These are phyloP conservation scores for Azemiops feae DNA, from an alignment of 2,113 vertebrate genomes.

Conservation along the genomic window DNA sequence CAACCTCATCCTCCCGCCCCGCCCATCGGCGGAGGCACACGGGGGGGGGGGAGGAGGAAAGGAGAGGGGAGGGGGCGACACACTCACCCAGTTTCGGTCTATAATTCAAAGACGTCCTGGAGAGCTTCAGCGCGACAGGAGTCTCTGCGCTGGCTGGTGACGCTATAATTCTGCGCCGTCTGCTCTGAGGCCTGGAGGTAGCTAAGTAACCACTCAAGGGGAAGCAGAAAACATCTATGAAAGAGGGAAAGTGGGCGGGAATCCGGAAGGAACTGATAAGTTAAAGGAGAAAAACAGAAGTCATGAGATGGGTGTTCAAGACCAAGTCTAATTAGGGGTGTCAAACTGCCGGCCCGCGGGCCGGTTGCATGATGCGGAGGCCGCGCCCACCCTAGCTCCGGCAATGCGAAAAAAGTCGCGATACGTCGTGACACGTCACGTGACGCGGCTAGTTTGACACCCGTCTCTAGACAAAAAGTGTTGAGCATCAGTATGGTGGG, in stretches of 20 bases:
- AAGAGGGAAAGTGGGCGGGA: background rate
- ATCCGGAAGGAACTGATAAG: too few species aligned
- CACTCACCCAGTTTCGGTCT: background rate
- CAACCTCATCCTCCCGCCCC: background rate
- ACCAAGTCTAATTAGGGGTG: too few species aligned
- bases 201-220: background rate
- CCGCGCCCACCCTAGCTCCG: too few species aligned
- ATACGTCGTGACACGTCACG: too few species aligned
- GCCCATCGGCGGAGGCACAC: background rate
- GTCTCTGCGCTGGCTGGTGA: background rate
- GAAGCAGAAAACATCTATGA: fast-evolving
- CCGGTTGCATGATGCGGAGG: too few species aligned
- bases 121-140: background rate
- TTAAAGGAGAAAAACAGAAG: background rate
- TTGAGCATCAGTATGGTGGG: too few species aligned
- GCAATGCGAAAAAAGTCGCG: too few species aligned
- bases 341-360: too few species aligned
- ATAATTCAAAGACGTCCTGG: background rate
- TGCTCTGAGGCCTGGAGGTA: background rate
- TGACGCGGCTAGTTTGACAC: too few species aligned
- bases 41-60: too few species aligned
- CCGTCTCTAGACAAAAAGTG: background rate
- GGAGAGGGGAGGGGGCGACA: background rate
- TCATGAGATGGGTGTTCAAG: too few species aligned
- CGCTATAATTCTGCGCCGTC: constrained; percentile 41